Conservation (phyloP, 2,797 vertebrate genomes). For the Momotus momota region DNA sequence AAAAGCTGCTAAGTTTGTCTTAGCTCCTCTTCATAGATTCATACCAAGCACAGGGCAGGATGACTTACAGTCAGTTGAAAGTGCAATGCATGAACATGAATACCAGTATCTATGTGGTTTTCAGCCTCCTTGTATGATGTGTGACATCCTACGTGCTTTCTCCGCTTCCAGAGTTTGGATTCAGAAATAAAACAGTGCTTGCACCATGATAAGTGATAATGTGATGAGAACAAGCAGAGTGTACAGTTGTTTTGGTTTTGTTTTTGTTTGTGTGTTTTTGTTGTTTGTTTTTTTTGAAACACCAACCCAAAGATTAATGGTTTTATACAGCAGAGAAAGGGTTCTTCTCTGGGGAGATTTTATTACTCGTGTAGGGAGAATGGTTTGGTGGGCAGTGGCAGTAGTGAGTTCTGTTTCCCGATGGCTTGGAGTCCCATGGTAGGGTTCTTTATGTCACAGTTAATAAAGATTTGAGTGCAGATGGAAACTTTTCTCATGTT, state of each 20-base stretch:
- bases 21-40: not conserved
- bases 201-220: not conserved
- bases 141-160: not conserved
- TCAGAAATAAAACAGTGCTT: not conserved
- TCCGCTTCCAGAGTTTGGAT: not conserved
- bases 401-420: not conserved
- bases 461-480: not conserved
- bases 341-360: not conserved
- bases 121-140: not conserved
- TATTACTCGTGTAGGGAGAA: not conserved
- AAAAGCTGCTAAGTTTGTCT: not conserved
- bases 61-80: not conserved
- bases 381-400: not conserved
- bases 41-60: not conserved
- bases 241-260: not conserved
- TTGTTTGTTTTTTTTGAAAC: not conserved
- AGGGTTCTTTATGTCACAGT: not conserved
- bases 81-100: not conserved
- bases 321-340: not conserved
- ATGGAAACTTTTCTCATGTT: not conserved
- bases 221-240: not conserved
- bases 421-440: not conserved
- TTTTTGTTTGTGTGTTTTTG: too few species aligned
- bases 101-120: not conserved
- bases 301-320: not conserved